Conservation (phyloP, 2,797 vertebrate species). For the Taenioides sp. region DNA sequence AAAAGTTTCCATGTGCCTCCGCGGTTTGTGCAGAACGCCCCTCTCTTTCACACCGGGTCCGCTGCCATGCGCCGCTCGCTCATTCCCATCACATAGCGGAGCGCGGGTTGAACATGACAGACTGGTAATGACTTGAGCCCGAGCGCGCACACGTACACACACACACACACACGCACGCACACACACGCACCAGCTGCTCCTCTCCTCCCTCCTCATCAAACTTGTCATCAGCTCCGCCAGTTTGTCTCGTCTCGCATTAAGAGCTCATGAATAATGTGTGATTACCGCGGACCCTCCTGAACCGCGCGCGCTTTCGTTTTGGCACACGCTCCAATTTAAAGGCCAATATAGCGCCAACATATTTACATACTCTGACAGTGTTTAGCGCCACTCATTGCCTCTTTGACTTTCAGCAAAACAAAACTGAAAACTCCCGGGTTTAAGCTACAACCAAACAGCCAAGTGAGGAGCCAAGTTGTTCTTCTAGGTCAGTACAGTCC, state of each 20-base stretch:
- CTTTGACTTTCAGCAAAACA: slow-evolving; percentile 10
- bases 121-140: slow-evolving; percentile 66
- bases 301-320: slow-evolving; percentile 24
- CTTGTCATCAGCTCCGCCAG: slow-evolving; percentile 72
- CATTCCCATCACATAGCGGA: slow-evolving; percentile 63
- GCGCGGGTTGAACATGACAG: slow-evolving; percentile 67
- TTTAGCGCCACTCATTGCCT: slow-evolving; percentile 2
- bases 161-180: slow-evolving; percentile 34
- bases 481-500: neutral
- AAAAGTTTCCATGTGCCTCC: slow-evolving; percentile 30
- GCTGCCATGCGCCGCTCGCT: slow-evolving; percentile 46
- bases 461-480: neutral
- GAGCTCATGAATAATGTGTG: slow-evolving; percentile 74
- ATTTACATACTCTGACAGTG: slow-evolving; percentile 29
- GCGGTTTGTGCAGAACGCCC: slow-evolving; percentile 36
- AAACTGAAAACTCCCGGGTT: slow-evolving; percentile 18
- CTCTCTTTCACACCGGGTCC: slow-evolving; percentile 31
- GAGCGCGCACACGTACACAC: slow-evolving; percentile 29
- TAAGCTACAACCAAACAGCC: neutral
- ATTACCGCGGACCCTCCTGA: slow-evolving; percentile 63
- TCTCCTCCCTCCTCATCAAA: slow-evolving; percentile 73
- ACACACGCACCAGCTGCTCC: slow-evolving; percentile 69
- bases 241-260: slow-evolving; percentile 74
- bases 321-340: slow-evolving; percentile 10
- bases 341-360: slow-evolving; percentile 35